Evolutionary conservation across 2,113 vertebrate genomes (phyloP), one percentile per base, ranked within the genome.

Genomic region (Pedionomus torquatus): DNA sequence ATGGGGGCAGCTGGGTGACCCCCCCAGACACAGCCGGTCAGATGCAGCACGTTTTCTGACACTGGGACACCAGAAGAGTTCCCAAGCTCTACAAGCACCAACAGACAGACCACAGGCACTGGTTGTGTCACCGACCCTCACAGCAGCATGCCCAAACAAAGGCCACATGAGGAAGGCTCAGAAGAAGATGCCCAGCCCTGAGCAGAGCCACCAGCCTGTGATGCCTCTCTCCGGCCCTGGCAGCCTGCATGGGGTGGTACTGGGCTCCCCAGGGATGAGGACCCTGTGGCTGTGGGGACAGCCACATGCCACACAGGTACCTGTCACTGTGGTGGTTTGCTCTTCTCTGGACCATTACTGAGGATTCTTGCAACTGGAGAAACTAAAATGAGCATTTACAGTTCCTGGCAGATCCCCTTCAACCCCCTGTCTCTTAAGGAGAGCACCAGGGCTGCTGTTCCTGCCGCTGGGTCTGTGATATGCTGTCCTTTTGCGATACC

Each of bases 161-260:
- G 26, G 44, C 46, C 31, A 35, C 13, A 7, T 0, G 3, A 76
- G 35, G 4, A 66, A 44, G 18, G 10, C 46, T n/a, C n/a, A 39
- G 44, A 30, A 85, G 72, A 63, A 68, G 28, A 64, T 1, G 7
- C 23, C 19, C 60, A 70, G 69, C 65, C 54, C 35, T 65, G 3
- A 46, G 49, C 55, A 60, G 6, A 33, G 51, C 9, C 9, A 31
- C 8, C 43, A 55, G 30, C 0, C 19, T 4, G 2, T 0, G 1
- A 30, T 57, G 54, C 11, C 12, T 72, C 28, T 55, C 65, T 5
- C 21, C 18, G 15, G 54, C 54, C 69, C 31, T 13, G 25, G 28
- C 25, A 49, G 54, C 19, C 31, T 31, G 21, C 0, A 1, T 0
- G n/a, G 25, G 46, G 21, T 17, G 52, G 46, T 12, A 20, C 1